Evolutionary conservation across 2,797 vertebrate species (phyloP).

Genomic region (Danio tinwini): DNA sequence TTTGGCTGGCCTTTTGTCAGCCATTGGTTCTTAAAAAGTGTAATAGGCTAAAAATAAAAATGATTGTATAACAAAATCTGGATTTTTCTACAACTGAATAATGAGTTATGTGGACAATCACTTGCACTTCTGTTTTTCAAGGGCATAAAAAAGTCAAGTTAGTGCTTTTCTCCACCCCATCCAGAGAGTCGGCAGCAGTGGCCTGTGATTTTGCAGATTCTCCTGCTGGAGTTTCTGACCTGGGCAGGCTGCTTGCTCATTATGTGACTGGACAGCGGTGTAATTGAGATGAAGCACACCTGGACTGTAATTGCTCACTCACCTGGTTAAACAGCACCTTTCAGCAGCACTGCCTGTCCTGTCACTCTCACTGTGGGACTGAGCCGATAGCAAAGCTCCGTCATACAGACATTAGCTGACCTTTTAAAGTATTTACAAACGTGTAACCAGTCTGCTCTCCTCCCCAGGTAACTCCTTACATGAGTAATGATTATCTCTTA

Average conservation of each 20-base stretch:
- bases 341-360: conserved; percentile 8
- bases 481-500: conserved; percentile 33
- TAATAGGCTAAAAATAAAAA: too few relatives aligned
- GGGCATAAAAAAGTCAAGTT: conserved; percentile 59
- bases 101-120: conserved; percentile 60
- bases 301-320: conserved; percentile 71
- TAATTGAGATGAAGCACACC: conserved; percentile 72
- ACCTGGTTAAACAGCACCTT: conserved; percentile 67
- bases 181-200: conserved; percentile 40
- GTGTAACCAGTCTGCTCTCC: conserved; percentile 39
- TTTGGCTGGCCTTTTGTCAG: too few relatives aligned
- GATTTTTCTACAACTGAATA: conserved; percentile 1
- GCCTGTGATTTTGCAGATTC: conserved; percentile 72
- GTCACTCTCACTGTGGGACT: conserved; percentile 55
- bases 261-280: conserved; percentile 54
- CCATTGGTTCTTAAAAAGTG: too few relatives aligned
- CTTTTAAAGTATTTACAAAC: conserved; percentile 48
- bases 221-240: conserved; percentile 64
- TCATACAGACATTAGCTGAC: conserved; percentile 34
- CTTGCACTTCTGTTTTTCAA: conserved; percentile 67
- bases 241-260: conserved; percentile 49
- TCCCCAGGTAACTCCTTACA: conserved; percentile 30
- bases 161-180: conserved; percentile 46
- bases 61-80: too few relatives aligned
- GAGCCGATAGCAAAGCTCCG: conserved; percentile 9